Evolutionary conservation across 2,888 invertebrate species (phyloP), one percentile per base, ranked within the genome.

Genomic region (Yponomeuta evonymella): DNA sequence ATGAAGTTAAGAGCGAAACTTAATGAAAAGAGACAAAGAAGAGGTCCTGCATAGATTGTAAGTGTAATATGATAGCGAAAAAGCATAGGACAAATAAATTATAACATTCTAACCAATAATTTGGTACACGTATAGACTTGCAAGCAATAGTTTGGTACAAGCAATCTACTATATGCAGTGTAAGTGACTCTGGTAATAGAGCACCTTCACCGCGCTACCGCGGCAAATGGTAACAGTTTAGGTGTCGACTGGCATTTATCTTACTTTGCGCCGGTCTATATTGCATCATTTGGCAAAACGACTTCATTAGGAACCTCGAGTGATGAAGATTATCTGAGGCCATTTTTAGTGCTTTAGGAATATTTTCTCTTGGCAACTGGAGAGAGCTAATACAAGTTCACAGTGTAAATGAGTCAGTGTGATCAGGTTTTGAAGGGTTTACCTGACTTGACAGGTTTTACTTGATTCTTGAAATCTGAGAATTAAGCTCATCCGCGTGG

Each of bases 191-290:
- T 15, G 3, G 51, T 3, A 58, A 58, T 9, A 58, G 15, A 58
- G 15, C 51, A 58, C 51, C 51, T 12, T 58, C 1, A 2, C 1
- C 5, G 15, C 51, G 8, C 15, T 58, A 58, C 51, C 51, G 15
- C 51, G 51, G 63, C 63, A 65, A 65, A 23, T 58, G 36, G 63
- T 63, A 63, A 65, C n/a, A 63, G 36, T 70, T 73, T 67, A 72
- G 72, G 72, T 72, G 70, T 51, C 29, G 29, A 67, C 70, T 70
- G 73, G 71, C 71, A 72, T 72, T 74, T 72, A 71, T 71, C 70
- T 70, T 69, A 58, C 51, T 58, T 58, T 71, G 69, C 70, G 67
- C 71, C 63, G 66, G 51, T 36, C 43, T 69, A 58, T n/a, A 69
- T 62, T 69, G 69, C 43, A 23, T 23, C 70, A 70, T 71, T 71